Evolutionary conservation across 2,113 vertebrate species (phyloP), one percentile per base, ranked within the genome.

Genomic region (Eupsittula cactorum): DNA sequence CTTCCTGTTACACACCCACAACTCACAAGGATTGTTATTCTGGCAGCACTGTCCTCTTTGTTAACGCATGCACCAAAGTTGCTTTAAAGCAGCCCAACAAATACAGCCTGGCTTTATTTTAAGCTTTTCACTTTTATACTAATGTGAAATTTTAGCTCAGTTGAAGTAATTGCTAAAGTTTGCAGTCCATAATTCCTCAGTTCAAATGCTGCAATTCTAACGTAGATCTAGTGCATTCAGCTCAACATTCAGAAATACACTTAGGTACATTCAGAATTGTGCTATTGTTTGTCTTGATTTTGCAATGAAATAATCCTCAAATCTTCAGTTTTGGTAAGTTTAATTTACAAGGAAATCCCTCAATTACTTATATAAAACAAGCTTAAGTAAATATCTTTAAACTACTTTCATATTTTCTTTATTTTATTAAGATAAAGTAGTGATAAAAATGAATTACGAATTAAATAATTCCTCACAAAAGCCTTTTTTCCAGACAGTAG

Each of bases 1-100:
- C 86, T 97, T 97, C 96, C 97, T 97, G 94, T 90, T 96, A 91
- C 93, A 97, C 94, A 94, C 92, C 94, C 94, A 97, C 70, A 87
- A 67, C 31, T 91, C 86, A 68, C 57, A 64, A 78, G 62, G 83
- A 86, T 71, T 93, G 81, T 87, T 93, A 89, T 85, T 93, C 76
- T 83, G 80, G 85, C 50, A 9, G 60, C 64, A 76, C 82, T 81
- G 77, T 42, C 82, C 84, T 13, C 46, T 59, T 94, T 2, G 31
- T 82, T 92, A 94, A 74, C 37, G 16, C 68, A 92, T 33, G 57
- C 0, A 0, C 3, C 1, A 55, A 92, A 46, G 29, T 20, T 86
- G 39, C 79, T 95, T 94, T 93, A 91, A 87, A 92, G 82, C 37
- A 93, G 44, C 41, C 0, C 5, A 60, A 47, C 78, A 91, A 88